phyloP scores from a whole-genome alignment of 2,113 vertebrate genomes.

The Callorhinus ursinus region DNA sequence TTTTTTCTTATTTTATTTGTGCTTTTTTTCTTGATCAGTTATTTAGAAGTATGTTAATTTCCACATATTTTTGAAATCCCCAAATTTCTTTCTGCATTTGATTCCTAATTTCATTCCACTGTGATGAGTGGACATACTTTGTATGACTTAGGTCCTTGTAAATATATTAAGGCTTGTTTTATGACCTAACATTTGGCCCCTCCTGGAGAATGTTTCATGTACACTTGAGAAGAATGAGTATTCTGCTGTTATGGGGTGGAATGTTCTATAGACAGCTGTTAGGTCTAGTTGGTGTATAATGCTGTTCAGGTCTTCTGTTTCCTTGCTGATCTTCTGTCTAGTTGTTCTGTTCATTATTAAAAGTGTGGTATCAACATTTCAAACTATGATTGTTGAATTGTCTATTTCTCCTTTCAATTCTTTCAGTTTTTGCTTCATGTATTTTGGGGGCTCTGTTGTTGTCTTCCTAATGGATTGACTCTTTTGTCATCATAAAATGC shows the following conservation, averaged over 20 bases:
- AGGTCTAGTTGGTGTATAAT: neutral
- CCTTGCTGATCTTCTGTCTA: neutral
- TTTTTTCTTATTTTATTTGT: neutral
- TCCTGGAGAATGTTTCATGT: neutral
- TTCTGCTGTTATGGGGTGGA: neutral
- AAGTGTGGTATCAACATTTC: neutral
- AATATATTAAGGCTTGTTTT: neutral
- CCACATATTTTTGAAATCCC: neutral
- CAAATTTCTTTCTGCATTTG: neutral
- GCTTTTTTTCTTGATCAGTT: neutral
- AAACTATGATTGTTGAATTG: neutral
- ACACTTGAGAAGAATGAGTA: neutral
- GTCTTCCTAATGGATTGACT: neutral
- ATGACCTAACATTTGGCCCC: neutral
- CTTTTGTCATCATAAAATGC: conserved; percentile 7
- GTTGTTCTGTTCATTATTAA: neutral
- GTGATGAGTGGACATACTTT: neutral
- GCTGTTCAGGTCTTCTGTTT: neutral
- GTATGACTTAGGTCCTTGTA: neutral
- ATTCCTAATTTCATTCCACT: neutral
- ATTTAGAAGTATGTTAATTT: neutral
- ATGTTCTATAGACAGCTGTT: neutral
- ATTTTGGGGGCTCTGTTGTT: neutral
- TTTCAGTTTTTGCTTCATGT: neutral
- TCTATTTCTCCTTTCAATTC: neutral